Evolutionary conservation across 2,888 invertebrate species (phyloP), one percentile per base, ranked within the genome.

Genomic region (Campoplex capitator): DNA sequence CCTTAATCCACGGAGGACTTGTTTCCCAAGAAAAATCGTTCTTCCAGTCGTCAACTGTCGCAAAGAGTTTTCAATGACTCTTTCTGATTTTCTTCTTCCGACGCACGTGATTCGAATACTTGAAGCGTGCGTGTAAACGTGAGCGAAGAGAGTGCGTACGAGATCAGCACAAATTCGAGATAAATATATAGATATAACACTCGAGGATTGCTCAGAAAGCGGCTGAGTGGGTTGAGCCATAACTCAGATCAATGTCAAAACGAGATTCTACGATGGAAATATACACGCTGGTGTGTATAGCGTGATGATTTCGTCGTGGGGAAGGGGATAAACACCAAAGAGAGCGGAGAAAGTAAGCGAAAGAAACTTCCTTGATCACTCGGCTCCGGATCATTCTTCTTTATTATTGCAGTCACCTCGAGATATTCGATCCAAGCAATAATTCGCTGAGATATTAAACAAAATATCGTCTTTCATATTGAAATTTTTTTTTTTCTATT

Each of bases 171-270:
- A 79, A 42, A 42, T 80, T 45, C 80, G 68, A 71, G 75, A 82
- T 76, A 87, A 58, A 70, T 83, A 70, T 83, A 86, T 74, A 82
- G 48, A 74, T 32, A 75, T 54, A 58, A 38, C 32, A 83, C 74
- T 77, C 83, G 73, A 68, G 51, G 28, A 68, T 68, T 75, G 74
- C 74, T 82, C 74, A n/a, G 78, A 58, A 74, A 86, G 81, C 78
- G 83, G 81, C 85, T 88, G 86, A 89, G 90, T 89, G 88, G 87
- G 88, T 88, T 89, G 86, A 90, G 86, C 89, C 87, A 88, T 90
- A 89, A 90, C 87, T 90, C 90, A 87, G 90, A 90, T 91, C 87
- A 90, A 88, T 88, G 90, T 90, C 89, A 90, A 89, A 90, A 88
- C 86, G 75, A 23, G 23, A 83, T 70, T 77, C 73, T 76, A 67